Evolutionary conservation across 1,140 invertebrate species (phyloP).

Genomic region (Drosophila mojavensis): DNA sequence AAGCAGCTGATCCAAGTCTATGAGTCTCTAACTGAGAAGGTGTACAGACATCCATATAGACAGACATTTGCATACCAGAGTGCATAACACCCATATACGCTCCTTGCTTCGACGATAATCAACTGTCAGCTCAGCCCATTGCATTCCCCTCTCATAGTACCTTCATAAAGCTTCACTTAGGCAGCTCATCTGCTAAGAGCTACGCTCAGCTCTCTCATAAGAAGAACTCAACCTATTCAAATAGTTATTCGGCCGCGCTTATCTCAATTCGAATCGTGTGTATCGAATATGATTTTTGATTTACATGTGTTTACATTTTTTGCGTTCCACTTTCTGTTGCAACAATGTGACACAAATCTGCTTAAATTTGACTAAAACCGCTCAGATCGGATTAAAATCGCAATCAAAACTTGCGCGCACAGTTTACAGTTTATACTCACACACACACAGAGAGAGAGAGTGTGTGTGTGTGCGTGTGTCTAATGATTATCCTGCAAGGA

Average conservation of each 20-base stretch:
- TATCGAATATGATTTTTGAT: constrained; percentile 68
- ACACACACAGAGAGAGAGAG: not conserved
- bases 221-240: not conserved
- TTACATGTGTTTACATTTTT: constrained; percentile 81
- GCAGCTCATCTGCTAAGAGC: not conserved
- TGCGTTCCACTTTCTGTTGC: constrained; percentile 54
- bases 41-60: too few species aligned
- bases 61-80: too few species aligned
- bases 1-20: too few species aligned
- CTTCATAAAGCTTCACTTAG: not conserved
- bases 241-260: not conserved
- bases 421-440: constrained; percentile 70
- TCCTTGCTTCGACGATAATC: too few species aligned
- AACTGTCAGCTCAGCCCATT: too few species aligned
- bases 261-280: constrained; percentile 35
- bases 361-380: constrained; percentile 84
- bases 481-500: constrained; percentile 34
- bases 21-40: too few species aligned
- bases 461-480: not conserved
- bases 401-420: constrained; percentile 63
- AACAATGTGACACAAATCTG: constrained; percentile 82
- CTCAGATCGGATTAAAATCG: constrained; percentile 80
- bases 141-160: not conserved
- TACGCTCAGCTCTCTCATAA: not conserved
- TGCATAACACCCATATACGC: too few species aligned